These are phyloP conservation scores for Hyperoplus lanceolatus DNA, from an alignment of 2,797 vertebrate genomes.

Conservation along the genomic window DNA sequence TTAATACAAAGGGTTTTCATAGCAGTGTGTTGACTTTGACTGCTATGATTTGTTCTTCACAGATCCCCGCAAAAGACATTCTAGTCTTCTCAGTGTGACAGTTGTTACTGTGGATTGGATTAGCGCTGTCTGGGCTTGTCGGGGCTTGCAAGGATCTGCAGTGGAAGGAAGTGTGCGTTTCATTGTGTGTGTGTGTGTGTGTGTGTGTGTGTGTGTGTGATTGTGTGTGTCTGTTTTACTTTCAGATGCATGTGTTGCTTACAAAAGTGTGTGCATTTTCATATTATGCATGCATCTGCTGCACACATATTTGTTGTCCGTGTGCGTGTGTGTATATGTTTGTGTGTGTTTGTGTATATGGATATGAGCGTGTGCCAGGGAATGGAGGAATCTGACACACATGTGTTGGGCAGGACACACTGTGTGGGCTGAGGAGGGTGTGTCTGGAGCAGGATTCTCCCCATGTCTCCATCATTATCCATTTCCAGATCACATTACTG, in stretches of 20 bases:
- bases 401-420: slow-evolving; percentile 51
- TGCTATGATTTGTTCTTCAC: slow-evolving; percentile 33
- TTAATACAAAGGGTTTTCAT: slow-evolving; percentile 10
- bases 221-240: slow-evolving; percentile 20
- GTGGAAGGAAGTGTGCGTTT: slow-evolving; percentile 52
- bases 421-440: slow-evolving; percentile 73
- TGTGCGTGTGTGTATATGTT: neutral
- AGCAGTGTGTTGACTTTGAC: neutral
- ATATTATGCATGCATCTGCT: slow-evolving; percentile 52
- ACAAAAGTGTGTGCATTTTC: slow-evolving; percentile 10
- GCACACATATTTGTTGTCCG: slow-evolving; percentile 24
- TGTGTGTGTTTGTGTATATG: slow-evolving; percentile 1
- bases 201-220: slow-evolving; percentile 24
- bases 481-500: slow-evolving; percentile 67
- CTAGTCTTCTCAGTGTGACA: slow-evolving; percentile 55
- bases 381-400: slow-evolving; percentile 64
- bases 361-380: slow-evolving; percentile 28
- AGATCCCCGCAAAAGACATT: slow-evolving; percentile 28
- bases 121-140: slow-evolving; percentile 65
- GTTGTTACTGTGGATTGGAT: slow-evolving; percentile 75
- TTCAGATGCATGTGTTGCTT: slow-evolving; percentile 9
- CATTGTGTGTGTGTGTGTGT: slow-evolving; percentile 24
- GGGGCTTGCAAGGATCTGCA: slow-evolving; percentile 64
- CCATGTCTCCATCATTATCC: slow-evolving; percentile 66
- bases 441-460: slow-evolving; percentile 72